A percentile compares a stretch with the other conserved stretches of the same genome.
These are phyloP conservation scores for Drosophila pachea DNA, from an alignment of 1,140 invertebrate genomes.

Conservation along the genomic window DNA sequence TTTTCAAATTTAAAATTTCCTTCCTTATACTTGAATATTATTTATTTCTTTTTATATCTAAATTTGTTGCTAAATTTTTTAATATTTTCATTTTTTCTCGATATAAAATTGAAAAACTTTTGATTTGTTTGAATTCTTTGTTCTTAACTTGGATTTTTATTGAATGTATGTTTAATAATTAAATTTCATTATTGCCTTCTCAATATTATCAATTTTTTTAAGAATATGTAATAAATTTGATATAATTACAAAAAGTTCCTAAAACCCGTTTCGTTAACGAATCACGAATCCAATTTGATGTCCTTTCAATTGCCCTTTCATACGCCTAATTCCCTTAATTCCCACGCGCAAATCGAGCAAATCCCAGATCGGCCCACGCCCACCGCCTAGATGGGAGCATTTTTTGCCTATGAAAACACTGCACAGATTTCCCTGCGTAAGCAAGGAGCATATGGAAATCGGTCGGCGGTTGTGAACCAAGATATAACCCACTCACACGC, in stretches of 20 bases:
- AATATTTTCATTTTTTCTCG: too few species aligned
- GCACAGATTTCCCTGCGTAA: conserved; percentile 62
- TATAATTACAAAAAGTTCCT: neutral
- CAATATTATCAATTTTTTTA: too few species aligned
- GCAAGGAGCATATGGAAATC: conserved; percentile 56
- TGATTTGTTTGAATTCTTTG: too few species aligned
- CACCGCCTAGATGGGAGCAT: neutral
- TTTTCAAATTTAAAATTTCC: too few species aligned
- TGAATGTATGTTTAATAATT: neutral
- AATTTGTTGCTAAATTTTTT: too few species aligned
- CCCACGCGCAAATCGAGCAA: conserved; percentile 47
- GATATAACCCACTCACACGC: conserved; percentile 31
- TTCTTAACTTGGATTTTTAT: too few species aligned
- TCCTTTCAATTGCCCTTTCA: neutral
- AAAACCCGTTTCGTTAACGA: neutral
- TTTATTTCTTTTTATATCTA: too few species aligned
- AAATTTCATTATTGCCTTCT: too few species aligned
- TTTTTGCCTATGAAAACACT: conserved; percentile 68
- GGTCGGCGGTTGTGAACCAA: conserved; percentile 3
- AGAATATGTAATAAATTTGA: neutral
- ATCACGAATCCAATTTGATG: neutral
- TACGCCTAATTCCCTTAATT: conserved; percentile 27
- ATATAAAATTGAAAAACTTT: too few species aligned
- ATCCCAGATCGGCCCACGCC: conserved; percentile 45
- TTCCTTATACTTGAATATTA: too few species aligned